These are phyloP conservation scores for Merluccius polli DNA, from an alignment of 2,797 vertebrate species.

Conservation along the genomic window DNA sequence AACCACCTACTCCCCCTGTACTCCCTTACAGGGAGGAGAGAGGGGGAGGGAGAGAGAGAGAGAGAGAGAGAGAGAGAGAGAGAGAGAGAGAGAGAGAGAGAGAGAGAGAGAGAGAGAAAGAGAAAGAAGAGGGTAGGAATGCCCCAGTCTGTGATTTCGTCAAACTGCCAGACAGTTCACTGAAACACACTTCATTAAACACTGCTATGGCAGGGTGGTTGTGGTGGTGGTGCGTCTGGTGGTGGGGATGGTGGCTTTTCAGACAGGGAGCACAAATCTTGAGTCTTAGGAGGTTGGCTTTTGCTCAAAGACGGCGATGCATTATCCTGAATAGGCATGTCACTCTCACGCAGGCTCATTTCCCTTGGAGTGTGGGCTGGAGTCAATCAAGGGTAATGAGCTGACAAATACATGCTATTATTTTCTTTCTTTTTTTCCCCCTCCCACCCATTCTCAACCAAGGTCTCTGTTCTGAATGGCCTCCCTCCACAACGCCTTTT, in stretches of 20 bases:
- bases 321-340: slow-evolving; percentile 66
- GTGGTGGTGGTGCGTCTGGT: neutral
- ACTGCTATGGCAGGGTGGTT: slow-evolving; percentile 50
- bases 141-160: slow-evolving; percentile 50
- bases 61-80: neutral
- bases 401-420: slow-evolving; percentile 60
- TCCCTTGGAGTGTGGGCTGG: slow-evolving; percentile 59
- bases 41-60: slow-evolving; percentile 11
- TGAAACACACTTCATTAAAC: slow-evolving; percentile 71
- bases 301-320: slow-evolving; percentile 52
- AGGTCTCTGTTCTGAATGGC: neutral
- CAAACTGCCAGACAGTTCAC: slow-evolving; percentile 61
- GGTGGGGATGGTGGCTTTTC: slow-evolving; percentile 51
- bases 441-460: neutral
- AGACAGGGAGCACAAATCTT: slow-evolving; percentile 60
- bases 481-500: neutral
- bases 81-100: neutral
- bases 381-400: slow-evolving; percentile 74
- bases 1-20: slow-evolving; percentile 38
- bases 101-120: slow-evolving; percentile 2
- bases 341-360: slow-evolving; percentile 66
- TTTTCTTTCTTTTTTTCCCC: slow-evolving; percentile 41
- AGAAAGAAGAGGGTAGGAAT: slow-evolving; percentile 18
- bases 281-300: slow-evolving; percentile 40
- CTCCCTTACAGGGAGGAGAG: slow-evolving; percentile 33